These are phyloP conservation scores for Galendromus occidentalis DNA, from an alignment of 1,140 invertebrate genomes.

Conservation along the genomic window DNA sequence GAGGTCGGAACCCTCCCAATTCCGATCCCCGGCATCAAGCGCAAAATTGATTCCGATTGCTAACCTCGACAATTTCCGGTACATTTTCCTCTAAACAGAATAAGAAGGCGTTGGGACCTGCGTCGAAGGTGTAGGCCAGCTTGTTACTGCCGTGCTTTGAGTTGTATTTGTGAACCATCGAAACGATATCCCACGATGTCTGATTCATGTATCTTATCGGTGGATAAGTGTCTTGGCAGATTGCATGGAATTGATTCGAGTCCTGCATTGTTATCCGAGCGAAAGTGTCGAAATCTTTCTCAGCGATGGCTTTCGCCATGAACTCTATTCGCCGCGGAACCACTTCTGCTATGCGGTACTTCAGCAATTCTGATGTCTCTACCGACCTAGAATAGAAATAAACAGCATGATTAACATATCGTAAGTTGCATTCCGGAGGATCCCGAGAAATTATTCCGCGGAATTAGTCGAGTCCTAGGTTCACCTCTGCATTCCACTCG, in stretches of 20 bases:
- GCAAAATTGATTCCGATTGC: constrained; percentile 53
- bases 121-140: constrained; percentile 88
- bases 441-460: too few relatives aligned
- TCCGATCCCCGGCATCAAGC: constrained; percentile 24
- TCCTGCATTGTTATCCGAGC: constrained; percentile 89
- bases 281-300: constrained; percentile 64
- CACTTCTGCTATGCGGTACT: constrained; percentile 44
- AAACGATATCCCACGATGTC: constrained; percentile 51
- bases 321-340: constrained; percentile 45
- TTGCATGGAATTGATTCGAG: constrained; percentile 91
- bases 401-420: too few relatives aligned
- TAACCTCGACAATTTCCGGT: constrained; percentile 38
- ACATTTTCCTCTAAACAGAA: constrained; percentile 61
- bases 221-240: constrained; percentile 81
- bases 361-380: constrained; percentile 59
- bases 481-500: constrained; percentile 64
- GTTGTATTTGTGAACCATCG: constrained; percentile 67
- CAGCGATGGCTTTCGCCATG: constrained; percentile 53
- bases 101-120: constrained; percentile 84
- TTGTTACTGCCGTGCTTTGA: constrained; percentile 36
- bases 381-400: constrained; percentile 28
- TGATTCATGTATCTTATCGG: constrained; percentile 82
- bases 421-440: too few relatives aligned
- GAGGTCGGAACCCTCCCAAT: background rate
- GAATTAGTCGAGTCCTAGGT: background rate